Base-by-base conservation (phyloP, 2,888 invertebrate species). In the Cynaeus angustus region DNA sequence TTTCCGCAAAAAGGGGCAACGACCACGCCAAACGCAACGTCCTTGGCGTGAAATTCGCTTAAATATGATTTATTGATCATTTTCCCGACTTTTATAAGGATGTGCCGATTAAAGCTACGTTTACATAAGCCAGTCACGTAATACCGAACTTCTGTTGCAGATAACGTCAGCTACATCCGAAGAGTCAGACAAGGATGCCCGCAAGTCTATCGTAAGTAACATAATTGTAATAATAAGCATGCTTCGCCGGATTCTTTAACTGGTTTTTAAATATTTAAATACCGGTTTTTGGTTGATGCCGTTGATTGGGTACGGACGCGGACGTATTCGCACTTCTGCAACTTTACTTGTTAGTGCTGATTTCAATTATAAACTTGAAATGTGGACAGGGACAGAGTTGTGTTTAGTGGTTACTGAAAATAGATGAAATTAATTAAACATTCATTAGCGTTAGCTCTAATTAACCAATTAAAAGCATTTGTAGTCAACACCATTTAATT, bases 151-250 rank as follows among this genome's bases (percentile, higher is more conserved):
- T 45, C 45, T 59, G 28, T 59, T 46, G 46, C 59, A 59, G 59
- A 59, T 59, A 55, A 21, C 45, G 37, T 43, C n/a, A 21, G 28
- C 43, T 5, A 9, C 46, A 10, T 13, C 26, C 56, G 16, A 28
- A 33, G 16, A 48, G 46, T 9, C 8, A n/a, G 59, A 59, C 45
- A 59, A 59, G 59, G 46, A 59, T 59, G 59, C 45, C 59, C 59
- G 16, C 14, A 33, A 3, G 37, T 14, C 26, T 30, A 28, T 33
- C 1, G 33, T 33, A n/a, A 33, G 33, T 21, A 21, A 21, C 21
- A 21, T 21, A 21, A 21, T 21, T 21, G 21, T 21, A 21, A 21
- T 21, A 21, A 21, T 21, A 21, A 21, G 21, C 21, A 4, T 1
- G 4, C 21, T 21, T n/a, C n/a, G n/a, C n/a, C n/a, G n/a, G n/a